Evolutionary conservation across 2,888 invertebrate species (phyloP).

Genomic region (Cecidostiba fungosa): DNA sequence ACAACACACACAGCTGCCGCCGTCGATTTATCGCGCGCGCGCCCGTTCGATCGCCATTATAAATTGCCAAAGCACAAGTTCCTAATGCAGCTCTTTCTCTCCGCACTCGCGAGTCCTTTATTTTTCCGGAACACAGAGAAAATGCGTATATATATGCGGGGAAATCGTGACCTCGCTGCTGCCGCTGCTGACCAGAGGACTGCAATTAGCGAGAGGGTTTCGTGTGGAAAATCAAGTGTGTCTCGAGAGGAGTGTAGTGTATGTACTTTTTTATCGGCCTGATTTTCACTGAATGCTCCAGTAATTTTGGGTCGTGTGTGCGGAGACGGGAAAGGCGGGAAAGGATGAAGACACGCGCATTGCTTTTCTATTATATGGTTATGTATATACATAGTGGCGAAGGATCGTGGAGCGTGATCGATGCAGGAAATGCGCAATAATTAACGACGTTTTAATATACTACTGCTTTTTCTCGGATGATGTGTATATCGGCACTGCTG

Average conservation of each 20-base stretch:
- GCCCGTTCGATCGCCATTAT: background rate
- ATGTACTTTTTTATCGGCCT: slow-evolving; percentile 19
- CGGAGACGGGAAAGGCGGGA: background rate
- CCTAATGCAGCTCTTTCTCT: background rate
- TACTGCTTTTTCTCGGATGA: too few species aligned
- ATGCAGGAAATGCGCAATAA: background rate
- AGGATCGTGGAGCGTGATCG: background rate
- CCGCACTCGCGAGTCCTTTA: background rate
- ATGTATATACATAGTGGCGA: background rate
- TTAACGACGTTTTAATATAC: background rate
- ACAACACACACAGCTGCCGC: slow-evolving; percentile 12
- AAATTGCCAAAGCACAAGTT: background rate
- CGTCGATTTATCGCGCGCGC: slow-evolving; percentile 32
- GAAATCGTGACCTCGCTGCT: background rate
- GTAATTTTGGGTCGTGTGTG: slow-evolving; percentile 32
- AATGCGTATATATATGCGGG: background rate
- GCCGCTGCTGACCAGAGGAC: background rate
- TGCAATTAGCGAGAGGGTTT: slow-evolving; percentile 15
- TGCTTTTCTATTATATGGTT: slow-evolving; percentile 14
- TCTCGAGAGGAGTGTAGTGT: background rate
- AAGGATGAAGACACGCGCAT: background rate
- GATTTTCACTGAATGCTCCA: slow-evolving; percentile 57
- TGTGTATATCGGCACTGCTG: too few species aligned
- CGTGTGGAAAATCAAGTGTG: slow-evolving; percentile 40
- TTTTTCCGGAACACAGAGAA: slow-evolving; percentile 2